Base-by-base conservation (phyloP, 2,797 vertebrate genomes). In the Neomorphus geoffroyi region DNA sequence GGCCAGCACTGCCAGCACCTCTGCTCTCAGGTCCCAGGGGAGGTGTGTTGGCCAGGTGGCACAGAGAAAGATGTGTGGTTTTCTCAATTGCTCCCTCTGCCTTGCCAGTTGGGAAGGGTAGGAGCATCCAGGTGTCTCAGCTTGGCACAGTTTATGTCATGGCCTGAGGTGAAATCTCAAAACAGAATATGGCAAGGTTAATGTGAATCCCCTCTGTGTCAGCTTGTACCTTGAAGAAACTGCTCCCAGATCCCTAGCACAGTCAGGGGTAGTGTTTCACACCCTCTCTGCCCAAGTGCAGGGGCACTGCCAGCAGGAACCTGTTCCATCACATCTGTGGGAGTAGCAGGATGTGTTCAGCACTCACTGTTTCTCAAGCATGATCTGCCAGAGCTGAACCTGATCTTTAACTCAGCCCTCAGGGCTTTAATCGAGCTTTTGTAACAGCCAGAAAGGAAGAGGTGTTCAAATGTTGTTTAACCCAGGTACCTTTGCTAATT, bases 1-100 rank as follows among this genome's bases (percentile, higher is more conserved):
- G 0, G 70, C 33, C 60, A 8, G 35, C 0, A 6, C 19, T 72
- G 28, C 43, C 18, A 2, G 23, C 8, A 39, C 57, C 78, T 89
- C 43, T 3, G 48, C 32, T 19, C 27, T 32, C 2, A 0, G 6
- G 7, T 22, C 19, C 0, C 0, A 21, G 54, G 27, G 26, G 18
- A 12, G 7, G 21, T 35, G 23, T 0, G 0, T 48, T 10, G 27
- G 5, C 1, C 5, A 21, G 69, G 62, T 12, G 18, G 3, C 13
- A 4, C 3, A 1, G 57, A 41, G 62, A 17, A 18, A 41, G 5
- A n/a, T 1, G 32, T 8, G 23, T 32, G 48, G 1, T 13, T 69
- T 69, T 17, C 65, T 6, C 9, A 13, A 5, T 53, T 0, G 0
- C 8, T 58, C 35, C 45, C 35, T n/a, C 15, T 43, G 9, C 60